Evolutionary conservation across 2,888 invertebrate species (phyloP).

Genomic region (Scaptomyza reducta): DNA sequence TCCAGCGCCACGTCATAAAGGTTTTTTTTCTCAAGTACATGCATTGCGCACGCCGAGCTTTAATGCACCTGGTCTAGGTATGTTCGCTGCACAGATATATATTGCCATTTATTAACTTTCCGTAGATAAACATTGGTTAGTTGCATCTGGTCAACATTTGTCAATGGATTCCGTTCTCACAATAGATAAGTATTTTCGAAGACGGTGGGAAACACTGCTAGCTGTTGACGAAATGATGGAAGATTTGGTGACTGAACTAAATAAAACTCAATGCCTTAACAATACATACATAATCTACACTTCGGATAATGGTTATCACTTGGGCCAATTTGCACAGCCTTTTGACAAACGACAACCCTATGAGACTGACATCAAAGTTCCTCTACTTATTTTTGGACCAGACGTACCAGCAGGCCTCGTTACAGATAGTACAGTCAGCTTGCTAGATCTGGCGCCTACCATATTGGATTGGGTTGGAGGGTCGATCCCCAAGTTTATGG

Average conservation of each 20-base stretch:
- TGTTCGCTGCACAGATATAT: slow-evolving; percentile 4
- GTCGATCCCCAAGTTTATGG: slow-evolving; percentile 85
- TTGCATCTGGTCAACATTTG: slow-evolving; percentile 87
- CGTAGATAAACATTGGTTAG: slow-evolving; percentile 94
- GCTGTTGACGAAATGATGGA: slow-evolving; percentile 94
- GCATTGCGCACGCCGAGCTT: slow-evolving; percentile 89
- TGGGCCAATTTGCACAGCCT: slow-evolving; percentile 95
- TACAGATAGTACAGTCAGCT: slow-evolving; percentile 87
- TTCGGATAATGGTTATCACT: slow-evolving; percentile 96
- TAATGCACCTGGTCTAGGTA: slow-evolving; percentile 85
- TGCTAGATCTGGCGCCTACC: slow-evolving; percentile 94
- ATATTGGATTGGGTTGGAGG: slow-evolving; percentile 89
- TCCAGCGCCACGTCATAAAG: slow-evolving; percentile 90
- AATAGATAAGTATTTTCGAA: slow-evolving; percentile 89
- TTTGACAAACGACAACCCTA: slow-evolving; percentile 96
- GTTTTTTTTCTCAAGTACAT: slow-evolving; percentile 86
- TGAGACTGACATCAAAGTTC: slow-evolving; percentile 94
- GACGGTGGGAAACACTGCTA: slow-evolving; percentile 91
- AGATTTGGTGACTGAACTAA: slow-evolving; percentile 86
- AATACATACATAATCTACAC: slow-evolving; percentile 93
- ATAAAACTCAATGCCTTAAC: slow-evolving; percentile 86
- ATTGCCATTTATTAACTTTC: slow-evolving; percentile 9
- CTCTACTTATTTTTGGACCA: slow-evolving; percentile 91
- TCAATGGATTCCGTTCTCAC: slow-evolving; percentile 86
- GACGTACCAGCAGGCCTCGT: slow-evolving; percentile 85